Conservation (phyloP, 2,888 invertebrate species). For the Empis stercorea region DNA sequence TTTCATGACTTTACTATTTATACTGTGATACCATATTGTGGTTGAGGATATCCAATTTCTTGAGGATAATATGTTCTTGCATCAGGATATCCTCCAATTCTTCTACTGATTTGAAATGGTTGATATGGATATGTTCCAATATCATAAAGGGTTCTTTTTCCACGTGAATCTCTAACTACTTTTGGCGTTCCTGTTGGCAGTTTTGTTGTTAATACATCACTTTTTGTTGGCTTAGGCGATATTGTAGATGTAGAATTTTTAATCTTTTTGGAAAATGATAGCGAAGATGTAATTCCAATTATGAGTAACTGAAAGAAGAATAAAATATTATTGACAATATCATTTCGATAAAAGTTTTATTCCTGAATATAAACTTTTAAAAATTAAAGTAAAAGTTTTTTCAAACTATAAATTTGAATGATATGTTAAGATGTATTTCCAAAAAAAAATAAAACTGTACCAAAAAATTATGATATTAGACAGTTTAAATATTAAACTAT, state of each 20-base stretch:
- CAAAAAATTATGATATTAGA: too few species aligned
- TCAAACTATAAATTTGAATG: too few species aligned
- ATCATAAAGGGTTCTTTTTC: constrained; percentile 30
- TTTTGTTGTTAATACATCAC: constrained; percentile 6
- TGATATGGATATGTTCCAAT: constrained; percentile 29
- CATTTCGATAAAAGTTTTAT: too few species aligned
- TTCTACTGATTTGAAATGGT: constrained; percentile 22
- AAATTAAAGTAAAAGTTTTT: too few species aligned
- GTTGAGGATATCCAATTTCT: constrained; percentile 23
- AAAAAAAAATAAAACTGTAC: too few species aligned
- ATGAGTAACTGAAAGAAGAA: neutral
- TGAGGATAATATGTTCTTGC: constrained; percentile 22
- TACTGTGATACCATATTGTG: constrained; percentile 19
- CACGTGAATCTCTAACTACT: constrained; percentile 24
- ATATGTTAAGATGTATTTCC: too few species aligned
- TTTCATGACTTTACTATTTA: neutral
- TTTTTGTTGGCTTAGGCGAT: neutral
- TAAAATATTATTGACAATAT: neutral
- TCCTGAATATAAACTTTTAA: too few species aligned
- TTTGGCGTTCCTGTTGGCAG: constrained; percentile 8
- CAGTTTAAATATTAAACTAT: too few species aligned
- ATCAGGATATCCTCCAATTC: constrained; percentile 22
- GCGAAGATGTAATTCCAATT: neutral
- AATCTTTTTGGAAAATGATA: neutral
- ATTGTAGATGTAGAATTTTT: neutral